These are phyloP conservation scores for Paradoxurus hermaphroditus DNA, from an alignment of 2,113 vertebrate genomes.

Conservation along the genomic window DNA sequence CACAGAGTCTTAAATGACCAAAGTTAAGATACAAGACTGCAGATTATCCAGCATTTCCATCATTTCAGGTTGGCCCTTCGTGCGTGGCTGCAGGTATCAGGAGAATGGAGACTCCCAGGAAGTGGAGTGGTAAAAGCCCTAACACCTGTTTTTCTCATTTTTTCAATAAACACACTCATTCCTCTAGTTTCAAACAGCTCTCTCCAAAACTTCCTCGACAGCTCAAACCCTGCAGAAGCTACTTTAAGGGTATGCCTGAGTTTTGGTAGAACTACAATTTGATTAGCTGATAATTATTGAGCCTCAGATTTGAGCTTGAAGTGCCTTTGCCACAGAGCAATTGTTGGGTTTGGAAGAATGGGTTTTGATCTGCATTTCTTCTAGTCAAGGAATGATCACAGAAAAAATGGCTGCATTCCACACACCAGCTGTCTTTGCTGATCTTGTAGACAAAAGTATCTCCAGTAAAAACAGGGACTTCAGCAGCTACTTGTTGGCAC, in stretches of 20 bases:
- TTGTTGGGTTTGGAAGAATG: neutral
- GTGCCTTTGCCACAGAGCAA: neutral
- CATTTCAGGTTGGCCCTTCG: neutral
- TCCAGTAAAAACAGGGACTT: conserved; percentile 13
- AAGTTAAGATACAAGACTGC: neutral
- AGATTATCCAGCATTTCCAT: neutral
- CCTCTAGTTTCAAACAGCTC: neutral
- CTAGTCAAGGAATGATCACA: neutral
- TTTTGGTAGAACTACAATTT: neutral
- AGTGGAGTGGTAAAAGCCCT: neutral
- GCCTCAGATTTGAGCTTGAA: neutral
- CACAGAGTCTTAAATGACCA: neutral
- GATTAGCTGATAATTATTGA: neutral
- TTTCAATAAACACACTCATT: neutral
- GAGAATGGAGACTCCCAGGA: neutral
- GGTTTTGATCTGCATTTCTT: neutral
- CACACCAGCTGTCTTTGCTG: neutral
- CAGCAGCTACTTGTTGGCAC: neutral
- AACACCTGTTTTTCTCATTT: neutral
- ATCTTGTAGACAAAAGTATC: neutral
- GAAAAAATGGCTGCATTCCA: neutral
- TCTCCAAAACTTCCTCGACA: neutral
- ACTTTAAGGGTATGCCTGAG: neutral
- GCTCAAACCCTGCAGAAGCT: neutral
- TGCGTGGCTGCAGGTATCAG: neutral